These are phyloP conservation scores for Brachyptera putata DNA, from an alignment of 2,888 invertebrate genomes.

Conservation along the genomic window DNA sequence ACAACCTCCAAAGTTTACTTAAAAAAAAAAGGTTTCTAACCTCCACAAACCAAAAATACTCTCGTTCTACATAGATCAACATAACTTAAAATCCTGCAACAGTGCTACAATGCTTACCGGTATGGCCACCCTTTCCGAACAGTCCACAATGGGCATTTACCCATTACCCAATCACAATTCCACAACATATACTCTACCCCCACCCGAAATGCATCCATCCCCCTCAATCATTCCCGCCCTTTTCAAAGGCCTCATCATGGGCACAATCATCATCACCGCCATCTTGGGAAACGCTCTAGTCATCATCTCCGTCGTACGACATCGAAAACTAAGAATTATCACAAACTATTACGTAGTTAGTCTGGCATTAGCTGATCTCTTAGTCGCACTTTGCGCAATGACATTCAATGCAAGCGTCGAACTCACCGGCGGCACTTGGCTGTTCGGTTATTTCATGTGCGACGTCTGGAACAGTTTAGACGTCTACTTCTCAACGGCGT, in stretches of 20 bases:
- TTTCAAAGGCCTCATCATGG: slow-evolving; percentile 51
- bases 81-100: too few relatives aligned
- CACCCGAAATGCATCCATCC: slow-evolving; percentile 26
- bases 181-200: slow-evolving; percentile 8
- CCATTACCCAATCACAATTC: not conserved
- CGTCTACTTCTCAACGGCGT: slow-evolving; percentile 89
- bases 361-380: slow-evolving; percentile 87
- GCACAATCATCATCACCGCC: slow-evolving; percentile 82
- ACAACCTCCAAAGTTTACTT: too few relatives aligned
- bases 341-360: slow-evolving; percentile 96
- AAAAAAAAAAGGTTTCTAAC: too few relatives aligned
- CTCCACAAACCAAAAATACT: too few relatives aligned
- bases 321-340: slow-evolving; percentile 77
- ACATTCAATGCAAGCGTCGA: slow-evolving; percentile 89
- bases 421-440: slow-evolving; percentile 76
- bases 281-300: slow-evolving; percentile 90
- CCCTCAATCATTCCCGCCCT: slow-evolving; percentile 35
- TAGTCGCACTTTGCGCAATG: slow-evolving; percentile 89
- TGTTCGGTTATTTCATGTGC: slow-evolving; percentile 86
- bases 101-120: slow-evolving; percentile 27
- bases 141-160: not conserved
- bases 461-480: slow-evolving; percentile 93
- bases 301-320: slow-evolving; percentile 76
- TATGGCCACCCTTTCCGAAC: slow-evolving; percentile 27
- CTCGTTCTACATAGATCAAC: too few relatives aligned